phyloP scores from a whole-genome alignment of 2,888 invertebrate species.

The Athalia rosae region DNA sequence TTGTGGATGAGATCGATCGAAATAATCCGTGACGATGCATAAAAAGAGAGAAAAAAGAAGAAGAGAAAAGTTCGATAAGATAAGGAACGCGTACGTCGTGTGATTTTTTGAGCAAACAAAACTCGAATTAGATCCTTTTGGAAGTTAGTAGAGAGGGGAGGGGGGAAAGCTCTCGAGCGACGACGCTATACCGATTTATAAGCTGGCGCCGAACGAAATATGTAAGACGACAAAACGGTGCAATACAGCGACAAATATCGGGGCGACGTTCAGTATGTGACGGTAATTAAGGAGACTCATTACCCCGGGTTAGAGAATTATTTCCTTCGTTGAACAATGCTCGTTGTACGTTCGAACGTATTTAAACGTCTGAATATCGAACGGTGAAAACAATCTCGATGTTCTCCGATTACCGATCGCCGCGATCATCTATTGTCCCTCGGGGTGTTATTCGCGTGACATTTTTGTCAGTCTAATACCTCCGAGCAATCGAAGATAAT shows the following conservation, averaged over 20 bases:
- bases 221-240: not conserved
- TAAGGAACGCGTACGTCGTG: no score
- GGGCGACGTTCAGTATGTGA: not conserved
- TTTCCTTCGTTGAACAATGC: not conserved
- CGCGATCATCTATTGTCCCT: not conserved
- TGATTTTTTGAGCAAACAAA: no score
- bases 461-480: no score
- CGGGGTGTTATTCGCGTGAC: slow-evolving; percentile 17
- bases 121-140: no score
- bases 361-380: not conserved
- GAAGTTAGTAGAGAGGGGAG: no score
- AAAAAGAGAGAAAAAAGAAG: no score
- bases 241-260: not conserved
- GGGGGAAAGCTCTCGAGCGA: not conserved
- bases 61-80: no score
- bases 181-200: not conserved
- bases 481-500: not conserved
- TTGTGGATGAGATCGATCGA: no score
- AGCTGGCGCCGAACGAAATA: slow-evolving; percentile 20
- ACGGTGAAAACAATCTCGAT: slow-evolving; percentile 23
- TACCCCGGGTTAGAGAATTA: slow-evolving; percentile 39
- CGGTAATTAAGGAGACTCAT: slow-evolving; percentile 31
- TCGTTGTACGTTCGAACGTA: no score
- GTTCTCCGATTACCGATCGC: not conserved
- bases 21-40: no score